Evolutionary conservation across 2,888 invertebrate species (phyloP), one percentile per base, ranked within the genome.

Genomic region (Cryptocephalus moraei): DNA sequence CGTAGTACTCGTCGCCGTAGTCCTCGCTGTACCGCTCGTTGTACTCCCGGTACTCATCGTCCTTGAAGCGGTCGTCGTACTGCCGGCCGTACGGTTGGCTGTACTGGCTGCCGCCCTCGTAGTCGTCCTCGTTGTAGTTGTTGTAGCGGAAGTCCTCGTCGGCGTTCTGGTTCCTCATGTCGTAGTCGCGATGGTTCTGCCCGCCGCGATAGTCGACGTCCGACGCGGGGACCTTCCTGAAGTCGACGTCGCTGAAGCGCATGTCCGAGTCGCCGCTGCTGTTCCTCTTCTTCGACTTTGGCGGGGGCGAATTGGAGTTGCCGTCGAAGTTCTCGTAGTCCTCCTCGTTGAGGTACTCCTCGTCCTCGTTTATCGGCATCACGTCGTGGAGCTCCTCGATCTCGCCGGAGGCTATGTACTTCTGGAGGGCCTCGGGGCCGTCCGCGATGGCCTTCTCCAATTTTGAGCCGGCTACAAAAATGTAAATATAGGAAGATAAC

Each of bases 301-400:
- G 2, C 34, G 52, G 40, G 39, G 44, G 43, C 9, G 53, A 51
- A 36, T 48, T 45, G 33, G 53, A 51, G 48, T 51, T 54, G 39
- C 52, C 55, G 32, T 51, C 31, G 32, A 45, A 43, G 32, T 51
- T 48, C 42, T 71, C 68, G 12, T 73, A 72, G 14, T 73, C 71
- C 46, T 75, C 73, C 31, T 74, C 73, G 46, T 72, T 72, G 1
- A 70, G 61, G 40, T 69, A 68, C 42, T 69, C 66, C 8, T 78
- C 80, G 52, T 84, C 82, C 52, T 84, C 82, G 44, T 77, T 70
- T 52, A 81, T 77, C 4, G 86, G 84, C 70, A 87, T 82, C 4
- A 87, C 82, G 65, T 88, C 88, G 48, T 81, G 79, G 33, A 90
- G 66, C 62, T 90, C 87, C 62, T 87, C 87, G 53, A 91, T 79